Evolutionary conservation across 2,888 invertebrate genomes (phyloP).

Genomic region (Himalopsyche anomala): DNA sequence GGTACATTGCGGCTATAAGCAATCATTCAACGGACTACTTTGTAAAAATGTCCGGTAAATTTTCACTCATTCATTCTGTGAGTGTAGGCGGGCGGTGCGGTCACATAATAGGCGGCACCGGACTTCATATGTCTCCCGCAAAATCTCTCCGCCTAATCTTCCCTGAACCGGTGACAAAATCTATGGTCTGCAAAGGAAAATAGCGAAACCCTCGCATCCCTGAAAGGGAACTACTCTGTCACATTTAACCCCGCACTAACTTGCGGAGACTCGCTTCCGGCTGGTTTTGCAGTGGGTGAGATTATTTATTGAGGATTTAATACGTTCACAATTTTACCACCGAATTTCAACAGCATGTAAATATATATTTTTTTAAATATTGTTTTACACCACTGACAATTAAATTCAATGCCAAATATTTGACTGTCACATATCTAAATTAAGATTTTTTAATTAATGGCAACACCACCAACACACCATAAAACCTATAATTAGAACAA

Average conservation of each 20-base stretch:
- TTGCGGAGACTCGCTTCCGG: slow-evolving; percentile 2
- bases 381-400: too few species aligned
- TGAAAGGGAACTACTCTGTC: background rate
- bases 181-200: slow-evolving; percentile 14
- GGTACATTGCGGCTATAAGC: too few species aligned
- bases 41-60: background rate
- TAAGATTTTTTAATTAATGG: too few species aligned
- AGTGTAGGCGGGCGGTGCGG: background rate
- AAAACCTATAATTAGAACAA: too few species aligned
- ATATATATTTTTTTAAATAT: too few species aligned
- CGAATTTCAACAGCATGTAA: background rate
- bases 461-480: too few species aligned
- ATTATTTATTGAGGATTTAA: slow-evolving; percentile 26
- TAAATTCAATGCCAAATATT: too few species aligned
- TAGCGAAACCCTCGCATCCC: background rate
- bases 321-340: background rate
- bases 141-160: slow-evolving; percentile 46
- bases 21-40: background rate
- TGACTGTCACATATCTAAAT: too few species aligned
- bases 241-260: slow-evolving; percentile 18
- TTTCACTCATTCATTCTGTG: background rate
- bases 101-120: slow-evolving; percentile 1
- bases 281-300: background rate
- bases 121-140: slow-evolving; percentile 47
- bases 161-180: slow-evolving; percentile 39